These are phyloP conservation scores for Pygocentrus nattereri DNA, from an alignment of 2,797 vertebrate genomes.

Conservation along the genomic window DNA sequence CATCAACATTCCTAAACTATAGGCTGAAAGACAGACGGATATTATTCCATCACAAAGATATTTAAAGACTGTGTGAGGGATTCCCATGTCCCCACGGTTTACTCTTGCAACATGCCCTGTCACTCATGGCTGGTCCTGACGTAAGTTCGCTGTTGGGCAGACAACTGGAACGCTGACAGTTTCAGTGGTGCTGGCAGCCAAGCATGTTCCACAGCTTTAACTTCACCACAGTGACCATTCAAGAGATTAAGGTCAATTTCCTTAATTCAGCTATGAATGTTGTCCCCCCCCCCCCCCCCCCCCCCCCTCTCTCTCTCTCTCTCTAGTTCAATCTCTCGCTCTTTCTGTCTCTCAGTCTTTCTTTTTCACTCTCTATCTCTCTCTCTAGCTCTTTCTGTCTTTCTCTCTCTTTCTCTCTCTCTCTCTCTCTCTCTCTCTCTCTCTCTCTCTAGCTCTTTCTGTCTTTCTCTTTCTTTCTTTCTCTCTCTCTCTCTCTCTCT, in stretches of 20 bases:
- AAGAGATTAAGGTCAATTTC: neutral
- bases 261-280: no score
- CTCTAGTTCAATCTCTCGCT: neutral
- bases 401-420: no score
- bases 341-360: neutral
- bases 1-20: no score
- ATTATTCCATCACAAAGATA: neutral
- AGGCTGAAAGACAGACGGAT: neutral
- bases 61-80: neutral
- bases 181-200: constrained; percentile 13
- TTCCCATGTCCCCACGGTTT: neutral
- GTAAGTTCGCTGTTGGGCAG: constrained; percentile 3
- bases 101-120: neutral
- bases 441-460: no score
- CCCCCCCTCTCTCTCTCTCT: neutral
- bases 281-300: no score
- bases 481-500: no score
- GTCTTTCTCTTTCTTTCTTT: no score
- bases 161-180: constrained; percentile 26
- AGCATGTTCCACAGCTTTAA: neutral
- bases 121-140: constrained; percentile 11
- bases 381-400: neutral
- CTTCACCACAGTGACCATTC: neutral
- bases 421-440: no score
- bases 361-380: neutral